Evolutionary conservation across 2,888 invertebrate species (phyloP), one percentile per base, ranked within the genome.

Genomic region (Rugalucina vietnamica): DNA sequence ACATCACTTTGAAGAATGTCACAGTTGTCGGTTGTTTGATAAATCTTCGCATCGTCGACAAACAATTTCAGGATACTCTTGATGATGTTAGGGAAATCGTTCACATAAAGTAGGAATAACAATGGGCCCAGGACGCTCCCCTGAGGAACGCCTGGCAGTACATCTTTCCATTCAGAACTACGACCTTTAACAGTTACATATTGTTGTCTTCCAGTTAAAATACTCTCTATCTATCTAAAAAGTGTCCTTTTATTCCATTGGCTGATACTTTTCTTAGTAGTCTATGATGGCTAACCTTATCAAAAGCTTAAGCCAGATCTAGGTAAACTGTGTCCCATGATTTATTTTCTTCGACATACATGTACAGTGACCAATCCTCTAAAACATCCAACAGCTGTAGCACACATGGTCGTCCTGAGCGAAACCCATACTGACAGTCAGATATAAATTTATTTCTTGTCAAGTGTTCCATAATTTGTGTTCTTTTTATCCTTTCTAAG

Each of bases 351-450:
- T 78, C 74, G 21, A 82, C 32, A 39, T 18, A 79, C 21, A 49
- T 43, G n/a, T n/a, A n/a, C n/a, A n/a, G n/a, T 57, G 82, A 32
- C 82, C 82, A 82, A 8, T 82, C 82, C 36, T 82, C 75, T 24
- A 82, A 39, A 27, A 78, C 50, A 50, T 82, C 32, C 14, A 74
- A n/a, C 18, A 81, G 32, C 71, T 79, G 83, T 4, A 71, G 34
- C 24, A 49, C 78, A 72, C 79, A 83, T 57, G 79, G 76, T 34
- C 81, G 5, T 24, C 57, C 49, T 10, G 69, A 34, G 37, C 76
- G 27, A 73, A 82, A 82, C 8, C 81, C 81, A 73, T 57, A 73
- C 60, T 77, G 81, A 4, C 39, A 43, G 39, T 80, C 70, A 12
- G 80, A 65, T n/a, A 80, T 24, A n/a, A 80, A 27, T 5, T 76